Base-by-base conservation (phyloP, 2,113 vertebrate species). In the Tachysurus vachellii region DNA sequence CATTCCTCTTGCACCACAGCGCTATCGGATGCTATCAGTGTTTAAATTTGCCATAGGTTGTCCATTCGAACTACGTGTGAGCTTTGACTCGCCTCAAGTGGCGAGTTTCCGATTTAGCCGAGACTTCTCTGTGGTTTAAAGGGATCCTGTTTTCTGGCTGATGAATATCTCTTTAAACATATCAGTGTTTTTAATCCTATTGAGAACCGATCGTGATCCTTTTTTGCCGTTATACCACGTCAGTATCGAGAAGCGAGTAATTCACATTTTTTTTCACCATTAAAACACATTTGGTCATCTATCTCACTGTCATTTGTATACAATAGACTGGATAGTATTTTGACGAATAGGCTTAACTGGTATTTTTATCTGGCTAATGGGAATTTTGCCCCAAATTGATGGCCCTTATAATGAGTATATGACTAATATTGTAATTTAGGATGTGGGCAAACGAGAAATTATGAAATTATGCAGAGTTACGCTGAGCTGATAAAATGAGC, bases 341-440 rank as follows among this genome's bases (percentile, higher is more conserved):
- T 93, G 93, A 94, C 62, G 91, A 94, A 94, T 93, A 88, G 88
- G 89, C 92, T 90, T 92, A 90, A 91, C 89, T 89, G 91, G 90
- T 92, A 91, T 92, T 93, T 93, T 93, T 87, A 90, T 91, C 91
- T 91, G 81, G 90, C 92, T 94, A 91, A 91, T 94, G 93, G 92
- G 91, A 94, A 93, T 92, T 92, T 94, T 92, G 92, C 91, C 92
- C 61, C 92, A 88, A 94, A 94, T 91, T 90, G 93, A 94, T 93
- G 93, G 93, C 91, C 92, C 93, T 91, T 91, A 91, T 94, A 95
- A 95, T 92, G 91, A 95, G 93, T 77, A 89, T 92, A 91, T 95
- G 95, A 95, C 89, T 90, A 94, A 95, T 95, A 93, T 92, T 91
- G 85, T 93, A 91, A 93, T 93, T 95, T 93, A 92, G 90, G 90